Percentiles rank a stretch among this genome's conserved stretches.
These are phyloP conservation scores for Hycleus cichorii DNA, from an alignment of 1,140 invertebrate genomes.

Conservation along the genomic window DNA sequence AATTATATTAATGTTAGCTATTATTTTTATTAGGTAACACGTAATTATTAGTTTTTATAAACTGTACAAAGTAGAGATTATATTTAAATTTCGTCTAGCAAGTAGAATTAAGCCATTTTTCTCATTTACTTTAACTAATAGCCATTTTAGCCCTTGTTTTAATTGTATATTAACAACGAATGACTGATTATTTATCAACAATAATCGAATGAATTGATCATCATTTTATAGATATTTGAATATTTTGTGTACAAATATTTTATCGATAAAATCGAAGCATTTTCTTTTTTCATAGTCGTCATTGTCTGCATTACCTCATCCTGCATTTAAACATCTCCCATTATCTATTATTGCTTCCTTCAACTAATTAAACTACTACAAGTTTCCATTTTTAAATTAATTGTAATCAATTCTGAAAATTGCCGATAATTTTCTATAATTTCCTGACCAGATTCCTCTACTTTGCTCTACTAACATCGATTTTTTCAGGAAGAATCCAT, in stretches of 20 bases:
- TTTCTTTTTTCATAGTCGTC: no score
- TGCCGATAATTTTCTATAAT: no score
- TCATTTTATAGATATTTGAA: slow-evolving; percentile 4
- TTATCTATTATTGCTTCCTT: no score
- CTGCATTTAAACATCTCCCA: no score
- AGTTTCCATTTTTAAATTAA: no score
- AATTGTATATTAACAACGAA: slow-evolving; percentile 17
- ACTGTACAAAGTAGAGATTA: slow-evolving; percentile 10
- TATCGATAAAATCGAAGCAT: not conserved
- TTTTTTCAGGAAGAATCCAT: no score
- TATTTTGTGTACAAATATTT: slow-evolving; percentile 8
- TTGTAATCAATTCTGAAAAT: no score
- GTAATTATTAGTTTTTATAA: not conserved
- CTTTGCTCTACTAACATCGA: no score
- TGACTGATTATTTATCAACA: slow-evolving; percentile 18
- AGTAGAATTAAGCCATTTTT: slow-evolving; percentile 7
- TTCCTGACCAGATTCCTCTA: no score
- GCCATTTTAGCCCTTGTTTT: slow-evolving; percentile 6
- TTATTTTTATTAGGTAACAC: not conserved
- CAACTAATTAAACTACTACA: no score
- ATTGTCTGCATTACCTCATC: no score
- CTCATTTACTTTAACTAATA: slow-evolving; percentile 5
- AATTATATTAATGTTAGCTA: not conserved
- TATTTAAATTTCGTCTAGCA: not conserved
- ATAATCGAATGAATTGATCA: slow-evolving; percentile 6